These are phyloP conservation scores for Kradibia gibbosae DNA, from an alignment of 1,140 invertebrate genomes.

Conservation along the genomic window DNA sequence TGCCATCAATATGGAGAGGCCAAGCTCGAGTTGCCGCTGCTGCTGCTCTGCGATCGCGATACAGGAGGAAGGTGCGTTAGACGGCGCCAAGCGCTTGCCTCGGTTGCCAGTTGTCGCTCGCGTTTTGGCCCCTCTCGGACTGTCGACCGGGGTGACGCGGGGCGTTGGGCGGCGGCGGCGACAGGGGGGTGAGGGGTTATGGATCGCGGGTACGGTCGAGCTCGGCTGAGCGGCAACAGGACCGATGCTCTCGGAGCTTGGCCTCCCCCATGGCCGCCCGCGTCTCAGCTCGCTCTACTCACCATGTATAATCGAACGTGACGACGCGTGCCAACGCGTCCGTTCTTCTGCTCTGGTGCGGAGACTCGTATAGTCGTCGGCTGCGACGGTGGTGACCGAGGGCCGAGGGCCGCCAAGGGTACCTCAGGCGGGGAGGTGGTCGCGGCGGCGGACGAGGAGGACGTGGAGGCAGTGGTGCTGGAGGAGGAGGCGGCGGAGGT, in stretches of 20 bases:
- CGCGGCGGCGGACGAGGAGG: no score
- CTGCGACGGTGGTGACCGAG: no score
- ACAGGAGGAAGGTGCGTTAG: conserved; percentile 29
- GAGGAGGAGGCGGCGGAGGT: no score
- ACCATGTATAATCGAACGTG: conserved; percentile 26
- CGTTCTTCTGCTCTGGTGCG: conserved; percentile 19
- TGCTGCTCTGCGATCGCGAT: conserved; percentile 34
- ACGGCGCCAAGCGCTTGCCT: conserved; percentile 38
- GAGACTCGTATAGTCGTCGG: no score
- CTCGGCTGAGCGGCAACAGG: no score
- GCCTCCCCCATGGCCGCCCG: not conserved
- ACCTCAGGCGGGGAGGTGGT: no score
- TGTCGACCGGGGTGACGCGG: no score
- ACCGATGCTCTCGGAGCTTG: not conserved
- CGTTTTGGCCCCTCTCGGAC: not conserved
- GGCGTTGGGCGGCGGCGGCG: no score
- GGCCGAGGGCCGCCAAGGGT: no score
- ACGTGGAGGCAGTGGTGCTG: no score
- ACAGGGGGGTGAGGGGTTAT: no score
- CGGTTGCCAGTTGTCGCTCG: conserved; percentile 4
- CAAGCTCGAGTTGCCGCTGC: conserved; percentile 53
- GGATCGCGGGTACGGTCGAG: no score
- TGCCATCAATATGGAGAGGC: conserved; percentile 79
- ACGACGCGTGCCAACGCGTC: conserved; percentile 17
- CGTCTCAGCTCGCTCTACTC: not conserved